Base-by-base conservation (phyloP, 2,113 vertebrate genomes). In the Scartelaos histophorus region DNA sequence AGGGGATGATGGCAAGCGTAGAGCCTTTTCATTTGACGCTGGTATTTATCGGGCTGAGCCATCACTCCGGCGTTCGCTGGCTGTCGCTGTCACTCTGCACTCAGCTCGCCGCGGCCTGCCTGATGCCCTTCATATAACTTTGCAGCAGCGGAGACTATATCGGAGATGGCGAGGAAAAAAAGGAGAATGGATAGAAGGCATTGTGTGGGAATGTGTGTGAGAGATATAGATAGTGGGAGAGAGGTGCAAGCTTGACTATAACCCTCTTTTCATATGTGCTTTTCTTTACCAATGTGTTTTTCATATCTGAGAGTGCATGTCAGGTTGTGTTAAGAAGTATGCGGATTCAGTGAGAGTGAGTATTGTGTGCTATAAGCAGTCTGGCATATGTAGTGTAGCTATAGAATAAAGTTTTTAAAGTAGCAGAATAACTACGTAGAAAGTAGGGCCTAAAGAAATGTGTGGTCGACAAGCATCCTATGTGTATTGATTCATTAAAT, bases 71-170 rank as follows among this genome's bases (percentile, higher is more conserved):
- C 96, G 96, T 96, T 95, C 95, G 92, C 95, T 25, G 54, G n/a
- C 56, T 25, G 56, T 25, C 94, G 95, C 97, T 98, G 97, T 99
- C 97, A 98, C 96, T 98, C 97, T 95, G 95, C 95, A 96, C 97
- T 97, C 96, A 92, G 96, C 96, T 95, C 94, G 95, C 95, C 94
- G 94, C 95, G 58, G 96, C 96, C 97, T 98, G 96, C 95, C 96
- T 96, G 97, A 98, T 99, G 98, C 95, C 98, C 98, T 99, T 99
- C 98, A 98, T 96, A 97, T 98, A 99, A 99, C 98, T 98, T 99
- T 99, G 97, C 94, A 93, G 58, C 95, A 91, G 95, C 93, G 95
- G 92, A 95, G 94, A 94, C 94, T 77, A 72, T 19, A 73, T 19
- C 73, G 82, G 85, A 84, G 81, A 67, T 25, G 65, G 15, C 68